Evolutionary conservation across 2,797 vertebrate genomes (phyloP), one percentile per base, ranked within the genome.

Genomic region (Lacerta agilis): DNA sequence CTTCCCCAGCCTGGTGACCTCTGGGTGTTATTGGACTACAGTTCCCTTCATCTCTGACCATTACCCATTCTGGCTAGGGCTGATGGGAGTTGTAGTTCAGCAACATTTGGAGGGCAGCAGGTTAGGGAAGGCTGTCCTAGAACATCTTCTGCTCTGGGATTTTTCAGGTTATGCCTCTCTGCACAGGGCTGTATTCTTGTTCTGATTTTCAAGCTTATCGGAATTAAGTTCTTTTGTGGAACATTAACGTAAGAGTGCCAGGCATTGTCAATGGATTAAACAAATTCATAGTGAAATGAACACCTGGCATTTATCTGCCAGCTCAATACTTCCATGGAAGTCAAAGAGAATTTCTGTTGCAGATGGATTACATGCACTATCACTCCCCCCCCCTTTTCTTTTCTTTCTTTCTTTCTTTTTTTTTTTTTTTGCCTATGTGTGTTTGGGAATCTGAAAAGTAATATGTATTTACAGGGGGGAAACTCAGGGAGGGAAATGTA

Each of bases 261-360:
- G 82, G 83, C 72, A 79, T 58, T 87, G 38, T 73, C 89, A 76
- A n/a, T 86, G 49, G 92, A 78, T 64, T 79, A 88, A 89, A 36
- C 86, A 41, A 93, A 88, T 43, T 92, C 92, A 86, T 58, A 85
- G 73, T 75, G 79, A 88, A 90, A 33, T 58, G 82, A 77, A 87
- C 86, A 3, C 0, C 61, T 64, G 9, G 33, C 45, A 86, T 61
- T 23, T 61, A 11, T 87, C 64, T 92, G 80, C 33, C 66, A 76
- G 79, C 15, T 91, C 86, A 86, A 89, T 83, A 81, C 10, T 73
- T 20, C 41, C 92, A 78, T 49, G 58, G 76, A 90, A 94, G 73
- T 11, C 45, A 43, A 88, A 78, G 49, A 20, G 43, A n/a, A 3
- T 85, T 82, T 87, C 87, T 55, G 80, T 64, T 3, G 73, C 11